A percentile compares a stretch with the other conserved stretches of the same genome.
These are phyloP conservation scores for Alcis repandata DNA, from an alignment of 2,888 invertebrate genomes.

Conservation along the genomic window DNA sequence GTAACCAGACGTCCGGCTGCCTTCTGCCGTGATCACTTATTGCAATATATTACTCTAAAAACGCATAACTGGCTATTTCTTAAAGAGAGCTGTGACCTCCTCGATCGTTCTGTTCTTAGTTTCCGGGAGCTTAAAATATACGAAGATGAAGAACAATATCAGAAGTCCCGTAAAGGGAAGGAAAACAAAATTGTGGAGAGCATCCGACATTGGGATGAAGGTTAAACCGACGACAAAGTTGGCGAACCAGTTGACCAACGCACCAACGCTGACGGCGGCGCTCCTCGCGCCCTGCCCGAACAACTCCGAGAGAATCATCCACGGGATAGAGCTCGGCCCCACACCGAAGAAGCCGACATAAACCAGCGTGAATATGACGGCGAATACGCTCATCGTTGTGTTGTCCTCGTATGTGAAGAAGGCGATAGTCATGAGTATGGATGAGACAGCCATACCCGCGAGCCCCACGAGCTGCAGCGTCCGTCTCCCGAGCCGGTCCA, in stretches of 20 bases:
- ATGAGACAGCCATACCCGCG: slow-evolving; percentile 91
- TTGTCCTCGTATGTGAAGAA: slow-evolving; percentile 77
- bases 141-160: slow-evolving; percentile 78
- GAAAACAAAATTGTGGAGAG: slow-evolving; percentile 77
- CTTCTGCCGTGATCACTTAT: slow-evolving; percentile 69
- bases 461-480: slow-evolving; percentile 90
- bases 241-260: slow-evolving; percentile 83
- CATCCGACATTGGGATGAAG: slow-evolving; percentile 73
- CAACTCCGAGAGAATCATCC: slow-evolving; percentile 84
- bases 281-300: slow-evolving; percentile 82
- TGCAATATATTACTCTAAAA: slow-evolving; percentile 63
- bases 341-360: slow-evolving; percentile 84
- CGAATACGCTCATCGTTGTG: slow-evolving; percentile 78
- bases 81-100: slow-evolving; percentile 83
- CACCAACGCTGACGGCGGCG: slow-evolving; percentile 82
- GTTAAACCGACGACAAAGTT: slow-evolving; percentile 83
- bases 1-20: slow-evolving; percentile 42
- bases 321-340: slow-evolving; percentile 84
- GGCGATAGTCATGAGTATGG: slow-evolving; percentile 89
- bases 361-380: slow-evolving; percentile 80
- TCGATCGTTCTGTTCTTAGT: slow-evolving; percentile 84
- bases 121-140: slow-evolving; percentile 81
- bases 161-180: slow-evolving; percentile 79
- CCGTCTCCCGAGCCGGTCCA: slow-evolving; percentile 90
- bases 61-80: slow-evolving; percentile 64